phyloP scores from a whole-genome alignment of 2,113 vertebrate genomes.

The Orientallactaga bullata region DNA sequence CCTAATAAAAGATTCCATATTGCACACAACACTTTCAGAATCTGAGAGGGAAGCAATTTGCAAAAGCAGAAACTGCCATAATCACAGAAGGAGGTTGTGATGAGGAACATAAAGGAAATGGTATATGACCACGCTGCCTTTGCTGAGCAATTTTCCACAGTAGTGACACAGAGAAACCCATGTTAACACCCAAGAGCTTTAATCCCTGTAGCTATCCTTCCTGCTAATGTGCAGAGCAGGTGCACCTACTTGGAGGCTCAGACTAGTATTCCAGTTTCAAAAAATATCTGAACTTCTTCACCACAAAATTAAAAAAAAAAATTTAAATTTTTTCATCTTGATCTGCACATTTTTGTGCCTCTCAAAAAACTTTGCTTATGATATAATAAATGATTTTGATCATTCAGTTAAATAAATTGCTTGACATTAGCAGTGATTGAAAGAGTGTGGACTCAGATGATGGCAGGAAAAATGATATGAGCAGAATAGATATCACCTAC shows the following conservation, averaged over 20 bases:
- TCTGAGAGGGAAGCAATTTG: background rate
- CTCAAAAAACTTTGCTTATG: background rate
- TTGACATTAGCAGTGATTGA: background rate
- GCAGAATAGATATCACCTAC: no score
- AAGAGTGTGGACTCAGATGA: background rate
- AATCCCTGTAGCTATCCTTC: background rate
- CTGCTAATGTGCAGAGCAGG: background rate
- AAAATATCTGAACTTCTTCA: background rate
- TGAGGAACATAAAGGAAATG: background rate
- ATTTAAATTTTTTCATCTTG: background rate
- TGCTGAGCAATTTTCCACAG: background rate
- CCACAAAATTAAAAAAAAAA: background rate
- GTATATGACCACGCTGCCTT: background rate
- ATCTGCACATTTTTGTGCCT: background rate
- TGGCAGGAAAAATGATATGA: no score
- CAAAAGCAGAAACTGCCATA: background rate
- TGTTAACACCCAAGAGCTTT: background rate
- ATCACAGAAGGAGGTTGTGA: background rate
- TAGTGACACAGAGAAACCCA: background rate
- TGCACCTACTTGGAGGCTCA: background rate
- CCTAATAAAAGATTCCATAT: background rate
- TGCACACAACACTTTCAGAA: constrained; percentile 2
- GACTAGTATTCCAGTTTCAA: background rate
- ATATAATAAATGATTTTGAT: background rate
- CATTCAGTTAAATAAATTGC: background rate